Conservation (phyloP, 1,140 invertebrate genomes). For the Phthorimaea operculella region DNA sequence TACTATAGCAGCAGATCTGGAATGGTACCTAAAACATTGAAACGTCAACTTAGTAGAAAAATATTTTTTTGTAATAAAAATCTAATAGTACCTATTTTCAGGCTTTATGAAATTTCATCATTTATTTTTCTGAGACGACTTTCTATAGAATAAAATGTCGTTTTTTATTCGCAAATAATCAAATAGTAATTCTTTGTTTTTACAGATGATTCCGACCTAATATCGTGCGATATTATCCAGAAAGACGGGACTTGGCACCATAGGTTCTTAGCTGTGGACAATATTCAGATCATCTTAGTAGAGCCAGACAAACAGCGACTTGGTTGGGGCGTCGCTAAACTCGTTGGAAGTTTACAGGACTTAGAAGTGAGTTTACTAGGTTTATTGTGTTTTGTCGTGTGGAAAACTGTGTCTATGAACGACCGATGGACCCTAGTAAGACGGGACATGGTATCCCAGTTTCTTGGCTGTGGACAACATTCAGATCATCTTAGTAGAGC, state of each 20-base stretch:
- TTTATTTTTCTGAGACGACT: too few relatives aligned
- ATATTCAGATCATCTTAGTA: conserved; percentile 94
- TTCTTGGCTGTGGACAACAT: conserved; percentile 96
- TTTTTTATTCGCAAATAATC: too few relatives aligned
- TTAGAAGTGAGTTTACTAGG: conserved; percentile 79
- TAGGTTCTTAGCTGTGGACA: conserved; percentile 95
- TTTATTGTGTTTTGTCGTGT: too few relatives aligned
- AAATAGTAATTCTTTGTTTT: conserved; percentile 26
- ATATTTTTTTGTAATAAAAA: too few relatives aligned
- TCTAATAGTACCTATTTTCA: too few relatives aligned
- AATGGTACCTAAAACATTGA: too few relatives aligned
- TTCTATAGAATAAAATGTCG: too few relatives aligned
- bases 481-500: conserved; percentile 97
- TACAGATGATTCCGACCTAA: conserved; percentile 96
- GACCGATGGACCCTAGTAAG: conserved; percentile 34
- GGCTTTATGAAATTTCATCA: too few relatives aligned
- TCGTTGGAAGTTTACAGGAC: conserved; percentile 89
- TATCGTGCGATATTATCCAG: conserved; percentile 92
- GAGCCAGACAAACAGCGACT: conserved; percentile 93
- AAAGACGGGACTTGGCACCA: conserved; percentile 91
- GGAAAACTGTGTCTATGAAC: too few relatives aligned
- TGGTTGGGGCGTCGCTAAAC: conserved; percentile 97
- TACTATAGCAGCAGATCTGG: too few relatives aligned
- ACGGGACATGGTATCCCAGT: conserved; percentile 90
- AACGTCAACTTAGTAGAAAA: too few relatives aligned